Base-by-base conservation (phyloP, 1,140 invertebrate genomes). In the Muscidifurax raptorellus region DNA sequence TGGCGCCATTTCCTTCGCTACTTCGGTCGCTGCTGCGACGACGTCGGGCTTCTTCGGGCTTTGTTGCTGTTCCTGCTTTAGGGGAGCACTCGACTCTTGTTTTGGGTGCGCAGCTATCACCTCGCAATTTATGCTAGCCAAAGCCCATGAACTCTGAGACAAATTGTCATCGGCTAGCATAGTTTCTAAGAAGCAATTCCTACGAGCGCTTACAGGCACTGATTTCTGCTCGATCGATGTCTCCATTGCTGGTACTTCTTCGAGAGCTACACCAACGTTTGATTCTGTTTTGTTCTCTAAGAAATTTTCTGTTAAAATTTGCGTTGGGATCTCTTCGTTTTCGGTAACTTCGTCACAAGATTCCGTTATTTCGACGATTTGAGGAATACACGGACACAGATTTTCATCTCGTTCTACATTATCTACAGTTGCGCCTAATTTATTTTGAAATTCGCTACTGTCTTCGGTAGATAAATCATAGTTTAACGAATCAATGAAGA, bases 151-250 rank as follows among this genome's bases (percentile, higher is more conserved):
- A 75, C 52, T 71, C 30, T 27, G 22, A 77, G 10, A 80, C n/a
- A 40, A 71, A 10, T 80, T 25, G 52, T 90, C 84, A 0, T 90
- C 87, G 2, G 40, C 85, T 5, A 92, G 67, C 91, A 92, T 92
- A 7, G 88, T 90, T 40, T 91, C 89, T 1, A 92, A 76, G 59
- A 92, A 92, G 4, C 82, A 87, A 84, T 90, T 90, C 44, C 90
- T 86, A 66, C 81, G 82, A 12, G 80, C 32, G 44, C 44, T 87
- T 30, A 79, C 85, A 25, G 86, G 80, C 18, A 86, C 75, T 83
- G 71, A 76, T 80, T 86, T 86, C 12, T 74, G n/a, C 15, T 82
- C 27, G 40, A 69, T 15, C 4, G 52, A 28, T 9, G 40, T 18
- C 32, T 69, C 52, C 3, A 47, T 36, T 66, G 2, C 25, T 30